These are phyloP conservation scores for Arctia plantaginis DNA, from an alignment of 2,888 invertebrate genomes.

Conservation along the genomic window DNA sequence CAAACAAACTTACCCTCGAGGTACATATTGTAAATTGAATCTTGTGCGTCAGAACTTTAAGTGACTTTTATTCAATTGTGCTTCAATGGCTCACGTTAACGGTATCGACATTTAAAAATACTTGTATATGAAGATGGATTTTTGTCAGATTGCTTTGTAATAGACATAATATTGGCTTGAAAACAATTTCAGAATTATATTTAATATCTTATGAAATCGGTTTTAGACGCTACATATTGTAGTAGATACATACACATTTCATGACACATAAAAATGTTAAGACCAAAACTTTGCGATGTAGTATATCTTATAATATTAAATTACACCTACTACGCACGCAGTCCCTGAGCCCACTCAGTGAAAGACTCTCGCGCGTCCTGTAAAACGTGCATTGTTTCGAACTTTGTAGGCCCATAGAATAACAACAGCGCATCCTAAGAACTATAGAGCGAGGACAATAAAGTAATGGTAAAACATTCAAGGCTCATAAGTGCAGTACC, in stretches of 20 bases:
- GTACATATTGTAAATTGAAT: constrained; percentile 35
- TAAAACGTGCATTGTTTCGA: neutral
- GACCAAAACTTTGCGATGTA: neutral
- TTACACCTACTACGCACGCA: neutral
- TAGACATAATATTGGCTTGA: constrained; percentile 15
- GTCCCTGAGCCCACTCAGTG: neutral
- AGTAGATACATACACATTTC: neutral
- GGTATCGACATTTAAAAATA: constrained; percentile 32
- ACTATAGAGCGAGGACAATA: neutral
- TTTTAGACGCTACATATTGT: neutral
- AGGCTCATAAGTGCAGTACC: too few relatives aligned
- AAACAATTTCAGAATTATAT: neutral
- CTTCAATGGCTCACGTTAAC: constrained; percentile 12
- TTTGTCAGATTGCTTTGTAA: constrained; percentile 30
- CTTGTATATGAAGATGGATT: constrained; percentile 34
- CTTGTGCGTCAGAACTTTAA: constrained; percentile 31
- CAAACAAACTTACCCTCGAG: constrained; percentile 65
- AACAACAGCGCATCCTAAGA: neutral
- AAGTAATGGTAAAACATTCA: too few relatives aligned
- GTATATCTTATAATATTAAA: neutral
- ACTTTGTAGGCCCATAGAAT: neutral
- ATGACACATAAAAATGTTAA: too few relatives aligned
- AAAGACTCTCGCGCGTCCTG: neutral
- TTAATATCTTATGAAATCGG: neutral
- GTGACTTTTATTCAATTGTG: constrained; percentile 21